These are phyloP conservation scores for Synergus umbraculus DNA, from an alignment of 2,888 invertebrate genomes.

Conservation along the genomic window DNA sequence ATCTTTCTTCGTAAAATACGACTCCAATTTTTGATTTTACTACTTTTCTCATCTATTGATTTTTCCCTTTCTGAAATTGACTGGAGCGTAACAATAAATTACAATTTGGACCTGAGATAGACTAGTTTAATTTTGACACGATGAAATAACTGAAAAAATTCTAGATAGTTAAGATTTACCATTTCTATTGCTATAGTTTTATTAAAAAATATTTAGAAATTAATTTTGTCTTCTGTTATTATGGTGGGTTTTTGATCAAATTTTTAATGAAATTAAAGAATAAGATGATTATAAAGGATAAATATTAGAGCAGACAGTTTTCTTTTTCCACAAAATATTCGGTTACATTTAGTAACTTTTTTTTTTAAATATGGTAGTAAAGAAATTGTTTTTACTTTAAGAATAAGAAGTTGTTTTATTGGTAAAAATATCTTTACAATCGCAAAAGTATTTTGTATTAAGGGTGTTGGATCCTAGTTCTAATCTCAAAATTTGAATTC, in stretches of 20 bases:
- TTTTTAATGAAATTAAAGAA: conserved; percentile 11
- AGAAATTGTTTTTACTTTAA: not conserved
- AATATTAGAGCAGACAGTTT: conserved; percentile 15
- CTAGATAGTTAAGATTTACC: not conserved
- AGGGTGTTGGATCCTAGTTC: not conserved
- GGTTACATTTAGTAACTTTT: not conserved
- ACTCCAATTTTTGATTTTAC: not conserved
- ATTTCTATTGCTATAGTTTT: not conserved
- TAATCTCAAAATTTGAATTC: too few relatives aligned
- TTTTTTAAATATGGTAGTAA: not conserved
- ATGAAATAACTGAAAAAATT: not conserved
- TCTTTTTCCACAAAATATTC: not conserved
- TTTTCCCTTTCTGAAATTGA: not conserved
- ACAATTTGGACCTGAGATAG: not conserved
- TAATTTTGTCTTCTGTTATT: not conserved
- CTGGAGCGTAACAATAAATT: not conserved
- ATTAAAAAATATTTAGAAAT: not conserved
- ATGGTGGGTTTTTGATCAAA: not conserved
- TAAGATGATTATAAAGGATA: conserved; percentile 1
- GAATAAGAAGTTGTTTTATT: not conserved
- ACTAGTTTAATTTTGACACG: not conserved
- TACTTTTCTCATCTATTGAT: not conserved
- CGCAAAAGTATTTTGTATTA: not conserved
- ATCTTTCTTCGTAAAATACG: not conserved
- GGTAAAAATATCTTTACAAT: not conserved